phyloP scores from a whole-genome alignment of 2,888 invertebrate genomes.

The Gandaritis pyraliata region DNA sequence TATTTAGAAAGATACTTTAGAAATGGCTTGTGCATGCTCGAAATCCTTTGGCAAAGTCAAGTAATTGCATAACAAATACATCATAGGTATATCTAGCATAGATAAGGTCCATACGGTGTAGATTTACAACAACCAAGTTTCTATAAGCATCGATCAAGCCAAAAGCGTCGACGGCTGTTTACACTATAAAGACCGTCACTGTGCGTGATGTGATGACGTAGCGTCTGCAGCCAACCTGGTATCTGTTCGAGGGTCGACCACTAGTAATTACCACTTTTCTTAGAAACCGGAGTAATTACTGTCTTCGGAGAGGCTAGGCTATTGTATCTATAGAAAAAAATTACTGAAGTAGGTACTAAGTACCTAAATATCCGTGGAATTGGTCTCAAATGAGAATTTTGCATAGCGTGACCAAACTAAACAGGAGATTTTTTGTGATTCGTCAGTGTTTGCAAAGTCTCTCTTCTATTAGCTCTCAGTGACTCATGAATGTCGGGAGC shows the following conservation, averaged over 20 bases:
- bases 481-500: no score
- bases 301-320: conserved; percentile 7
- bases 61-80: no score
- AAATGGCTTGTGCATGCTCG: no score
- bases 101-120: background rate
- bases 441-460: no score
- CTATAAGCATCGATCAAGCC: conserved; percentile 20
- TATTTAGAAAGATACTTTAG: no score
- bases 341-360: background rate
- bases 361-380: background rate
- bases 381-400: no score
- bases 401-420: no score
- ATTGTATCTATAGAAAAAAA: conserved; percentile 14
- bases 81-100: background rate
- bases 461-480: no score
- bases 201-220: conserved; percentile 32
- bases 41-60: no score
- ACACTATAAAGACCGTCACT: conserved; percentile 22
- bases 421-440: no score
- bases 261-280: conserved; percentile 30
- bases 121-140: background rate
- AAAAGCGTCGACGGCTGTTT: conserved; percentile 16
- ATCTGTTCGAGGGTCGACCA: conserved; percentile 33
- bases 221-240: conserved; percentile 30
- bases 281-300: conserved; percentile 19